These are phyloP conservation scores for Cheilosia pagana DNA, from an alignment of 2,888 invertebrate genomes.

Conservation along the genomic window DNA sequence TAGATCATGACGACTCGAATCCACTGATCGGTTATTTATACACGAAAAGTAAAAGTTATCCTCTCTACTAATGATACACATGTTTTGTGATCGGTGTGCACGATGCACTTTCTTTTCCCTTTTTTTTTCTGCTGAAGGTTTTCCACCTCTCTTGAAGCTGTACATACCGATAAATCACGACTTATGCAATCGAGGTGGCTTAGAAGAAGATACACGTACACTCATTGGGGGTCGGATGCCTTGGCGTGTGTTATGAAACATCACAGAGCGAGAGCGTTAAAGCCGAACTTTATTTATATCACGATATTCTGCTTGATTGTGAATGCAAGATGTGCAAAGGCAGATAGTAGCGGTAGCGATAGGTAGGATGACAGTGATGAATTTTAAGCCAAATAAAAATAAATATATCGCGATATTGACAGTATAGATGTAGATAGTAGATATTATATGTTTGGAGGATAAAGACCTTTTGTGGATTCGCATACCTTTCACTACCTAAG, in stretches of 20 bases:
- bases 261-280: not conserved
- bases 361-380: conserved; percentile 43
- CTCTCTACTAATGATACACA: conserved; percentile 54
- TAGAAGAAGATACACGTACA: conserved; percentile 25
- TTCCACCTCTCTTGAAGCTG: conserved; percentile 16
- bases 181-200: conserved; percentile 38
- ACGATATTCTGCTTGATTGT: conserved; percentile 45
- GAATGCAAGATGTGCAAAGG: conserved; percentile 29
- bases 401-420: conserved; percentile 34
- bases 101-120: conserved; percentile 65
- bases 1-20: conserved; percentile 51
- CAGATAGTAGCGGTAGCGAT: conserved; percentile 13
- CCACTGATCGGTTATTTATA: not conserved
- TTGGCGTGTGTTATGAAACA: conserved; percentile 11
- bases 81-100: conserved; percentile 18
- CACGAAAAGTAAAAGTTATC: conserved; percentile 69
- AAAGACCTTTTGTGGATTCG: conserved; percentile 45
- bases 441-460: conserved; percentile 7
- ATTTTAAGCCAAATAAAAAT: conserved; percentile 38
- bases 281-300: conserved; percentile 10
- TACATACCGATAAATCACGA: conserved; percentile 59
- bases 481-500: conserved; percentile 35
- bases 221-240: conserved; percentile 5
- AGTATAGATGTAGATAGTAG: not conserved
- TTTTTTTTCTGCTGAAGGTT: conserved; percentile 46